phyloP scores from a whole-genome alignment of 1,140 invertebrate species.

The Lycorma delicatula region DNA sequence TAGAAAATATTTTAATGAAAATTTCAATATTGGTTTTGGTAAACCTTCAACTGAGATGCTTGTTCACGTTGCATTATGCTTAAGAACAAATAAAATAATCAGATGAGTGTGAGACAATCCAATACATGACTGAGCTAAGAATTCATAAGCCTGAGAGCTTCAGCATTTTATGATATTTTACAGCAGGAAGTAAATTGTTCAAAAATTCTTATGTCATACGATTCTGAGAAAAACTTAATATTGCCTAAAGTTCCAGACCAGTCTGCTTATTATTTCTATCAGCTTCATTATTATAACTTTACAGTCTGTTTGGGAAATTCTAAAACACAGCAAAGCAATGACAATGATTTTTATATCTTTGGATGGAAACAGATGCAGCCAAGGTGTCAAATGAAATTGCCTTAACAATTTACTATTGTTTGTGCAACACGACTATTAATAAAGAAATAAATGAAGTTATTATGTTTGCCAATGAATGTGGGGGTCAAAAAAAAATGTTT shows the following conservation, averaged over 20 bases:
- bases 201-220: slow-evolving; percentile 23
- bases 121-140: background rate
- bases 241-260: slow-evolving; percentile 33
- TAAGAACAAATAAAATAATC: background rate
- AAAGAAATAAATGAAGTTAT: slow-evolving; percentile 20
- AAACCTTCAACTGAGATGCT: background rate
- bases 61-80: background rate
- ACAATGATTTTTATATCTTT: slow-evolving; percentile 31
- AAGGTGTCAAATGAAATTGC: slow-evolving; percentile 34
- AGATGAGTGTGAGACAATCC: background rate
- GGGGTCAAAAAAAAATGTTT: slow-evolving; percentile 34
- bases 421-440: slow-evolving; percentile 23
- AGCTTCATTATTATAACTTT: slow-evolving; percentile 37
- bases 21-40: background rate
- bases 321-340: slow-evolving; percentile 23
- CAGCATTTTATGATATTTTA: background rate
- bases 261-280: slow-evolving; percentile 32
- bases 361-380: slow-evolving; percentile 29
- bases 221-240: slow-evolving; percentile 37
- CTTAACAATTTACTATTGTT: slow-evolving; percentile 27
- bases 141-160: background rate
- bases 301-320: slow-evolving; percentile 32
- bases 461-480: slow-evolving; percentile 30
- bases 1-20: background rate
- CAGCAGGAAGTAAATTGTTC: background rate